Conservation (phyloP, 64 coral and sea anemone species). For the Orbicella faveolata region DNA sequence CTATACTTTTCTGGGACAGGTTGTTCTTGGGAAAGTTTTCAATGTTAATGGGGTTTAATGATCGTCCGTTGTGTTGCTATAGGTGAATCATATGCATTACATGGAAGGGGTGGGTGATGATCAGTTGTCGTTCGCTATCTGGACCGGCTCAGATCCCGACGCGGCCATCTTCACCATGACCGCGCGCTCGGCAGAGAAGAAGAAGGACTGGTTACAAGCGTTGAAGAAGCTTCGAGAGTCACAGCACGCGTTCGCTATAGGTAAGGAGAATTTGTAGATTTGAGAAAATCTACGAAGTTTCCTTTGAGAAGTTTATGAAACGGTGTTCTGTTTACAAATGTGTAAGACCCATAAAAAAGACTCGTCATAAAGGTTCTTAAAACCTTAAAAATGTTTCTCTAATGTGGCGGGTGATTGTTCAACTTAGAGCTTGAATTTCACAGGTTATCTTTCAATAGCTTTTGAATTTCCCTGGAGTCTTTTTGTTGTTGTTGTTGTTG, state of each 20-base stretch:
- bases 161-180: constrained; percentile 84
- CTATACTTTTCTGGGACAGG: no score
- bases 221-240: constrained; percentile 86
- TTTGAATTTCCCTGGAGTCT: no score
- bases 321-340: no score
- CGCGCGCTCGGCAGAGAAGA: constrained; percentile 76
- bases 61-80: background rate
- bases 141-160: constrained; percentile 76
- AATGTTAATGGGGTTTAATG: background rate
- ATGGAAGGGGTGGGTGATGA: constrained; percentile 91
- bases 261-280: constrained; percentile 44
- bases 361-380: no score
- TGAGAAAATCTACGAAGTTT: background rate
- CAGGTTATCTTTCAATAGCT: no score
- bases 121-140: constrained; percentile 89
- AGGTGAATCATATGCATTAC: constrained; percentile 91
- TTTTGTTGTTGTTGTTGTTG: no score
- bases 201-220: constrained; percentile 81
- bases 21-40: no score
- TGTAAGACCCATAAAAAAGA: no score
- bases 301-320: no score
- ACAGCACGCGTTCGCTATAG: constrained; percentile 91
- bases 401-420: no score
- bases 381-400: no score
- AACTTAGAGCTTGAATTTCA: no score